phyloP scores from a whole-genome alignment of 2,888 invertebrate species.

The Phytoseiulus persimilis region DNA sequence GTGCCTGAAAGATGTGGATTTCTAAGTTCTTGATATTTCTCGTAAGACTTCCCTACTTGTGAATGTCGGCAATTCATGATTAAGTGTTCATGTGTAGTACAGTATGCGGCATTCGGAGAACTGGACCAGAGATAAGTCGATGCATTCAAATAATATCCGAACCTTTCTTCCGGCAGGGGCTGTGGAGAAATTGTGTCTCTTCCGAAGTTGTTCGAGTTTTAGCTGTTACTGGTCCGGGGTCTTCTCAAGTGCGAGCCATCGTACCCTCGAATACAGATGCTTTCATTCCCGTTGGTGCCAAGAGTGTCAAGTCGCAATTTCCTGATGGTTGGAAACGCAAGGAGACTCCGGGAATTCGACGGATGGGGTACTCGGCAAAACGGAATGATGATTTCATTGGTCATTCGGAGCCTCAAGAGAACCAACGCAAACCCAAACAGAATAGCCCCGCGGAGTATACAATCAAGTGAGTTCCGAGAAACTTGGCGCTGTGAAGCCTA shows the following conservation, averaged over 20 bases:
- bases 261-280: background rate
- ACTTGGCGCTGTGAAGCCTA: too few species aligned
- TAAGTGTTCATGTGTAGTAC: background rate
- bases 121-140: too few species aligned
- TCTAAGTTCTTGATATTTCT: background rate
- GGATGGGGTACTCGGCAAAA: background rate
- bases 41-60: background rate
- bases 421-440: background rate
- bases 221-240: constrained; percentile 10
- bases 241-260: constrained; percentile 18
- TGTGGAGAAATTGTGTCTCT: background rate
- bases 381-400: background rate
- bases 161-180: background rate
- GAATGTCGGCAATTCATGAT: background rate
- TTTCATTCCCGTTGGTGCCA: background rate
- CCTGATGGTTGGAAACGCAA: background rate
- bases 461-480: background rate
- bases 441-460: background rate
- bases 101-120: too few species aligned
- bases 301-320: too few species aligned
- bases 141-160: too few species aligned
- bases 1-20: background rate
- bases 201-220: background rate
- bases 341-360: background rate
- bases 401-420: background rate